These are phyloP conservation scores for Gyrodactylus salaris DNA, from an alignment of 1,140 invertebrate genomes.

Conservation along the genomic window DNA sequence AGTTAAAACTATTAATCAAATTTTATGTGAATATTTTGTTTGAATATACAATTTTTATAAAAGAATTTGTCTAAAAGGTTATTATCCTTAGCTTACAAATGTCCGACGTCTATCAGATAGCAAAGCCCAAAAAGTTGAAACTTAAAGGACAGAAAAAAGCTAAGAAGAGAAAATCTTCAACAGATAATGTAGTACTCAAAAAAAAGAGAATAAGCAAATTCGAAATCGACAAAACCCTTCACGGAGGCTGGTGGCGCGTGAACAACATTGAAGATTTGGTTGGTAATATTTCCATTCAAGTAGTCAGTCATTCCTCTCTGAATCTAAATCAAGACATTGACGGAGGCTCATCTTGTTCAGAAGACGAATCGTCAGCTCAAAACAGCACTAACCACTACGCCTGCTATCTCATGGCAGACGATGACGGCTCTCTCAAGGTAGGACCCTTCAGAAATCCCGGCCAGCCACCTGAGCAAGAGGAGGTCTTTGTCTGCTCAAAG, in stretches of 20 bases:
- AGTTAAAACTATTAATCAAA: neutral
- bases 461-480: constrained; percentile 11
- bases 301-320: neutral
- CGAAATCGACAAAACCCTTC: neutral
- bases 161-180: neutral
- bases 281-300: neutral
- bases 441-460: constrained; percentile 11
- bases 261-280: neutral
- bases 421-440: constrained; percentile 12
- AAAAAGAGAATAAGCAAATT: neutral
- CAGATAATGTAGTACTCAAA: neutral
- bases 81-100: too few relatives aligned
- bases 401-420: constrained; percentile 11
- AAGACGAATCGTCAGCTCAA: neutral
- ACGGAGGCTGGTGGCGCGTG: neutral
- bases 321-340: neutral
- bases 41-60: neutral
- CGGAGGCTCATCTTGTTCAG: neutral
- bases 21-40: neutral
- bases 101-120: neutral
- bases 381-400: neutral
- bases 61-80: too few relatives aligned
- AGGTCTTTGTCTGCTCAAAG: constrained; percentile 11
- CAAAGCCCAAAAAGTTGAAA: neutral
- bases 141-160: neutral